Evolutionary conservation across 35 echinoderm and acorn worm genomes (phyloP), one percentile per base, ranked within the genome.

Genomic region (Anneissia japonica): DNA sequence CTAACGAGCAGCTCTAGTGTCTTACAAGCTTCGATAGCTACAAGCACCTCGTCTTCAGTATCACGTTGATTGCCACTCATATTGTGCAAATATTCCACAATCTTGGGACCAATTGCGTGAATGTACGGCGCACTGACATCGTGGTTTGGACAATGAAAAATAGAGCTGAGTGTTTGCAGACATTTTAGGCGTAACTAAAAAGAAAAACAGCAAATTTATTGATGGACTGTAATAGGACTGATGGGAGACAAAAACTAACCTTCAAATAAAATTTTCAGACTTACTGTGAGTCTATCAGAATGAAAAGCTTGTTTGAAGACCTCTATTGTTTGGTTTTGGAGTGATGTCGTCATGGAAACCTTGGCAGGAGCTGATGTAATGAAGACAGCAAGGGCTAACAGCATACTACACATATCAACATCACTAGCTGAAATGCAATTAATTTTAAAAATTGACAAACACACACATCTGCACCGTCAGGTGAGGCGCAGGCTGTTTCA

Each of bases 61-160:
- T 99, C 83, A 1, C 92, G 92, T 79, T 76, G 91, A 77, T 90
- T 91, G 26, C 91, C 83, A 31, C 87, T 90, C 1, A 89, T 83
- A 0, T 87, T 79, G 9, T 99, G 92, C 21, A 90, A 82, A 39
- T 93, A 93, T 75, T 98, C 95, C 45, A 98, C 95, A 5, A 98
- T 76, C 51, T 87, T 85, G 23, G 95, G 95, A 35, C 95, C 95
- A 0, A 98, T 36, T 35, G 91, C 91, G 43, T 98, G 95, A 55
- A 98, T 98, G 89, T 85, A 98, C 31, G 95, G 95, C 21, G 95
- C 93, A 5, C 92, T 86, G 45, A 94, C 83, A 34, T 98, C 95
- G 26, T 80, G 85, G 55, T 93, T 88, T 13, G 92, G 92, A 72
- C 89, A 91, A 83, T 94, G 91, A 77, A 98, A 94, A 39, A 94